phyloP scores from a whole-genome alignment of 2,797 vertebrate genomes.

The Hozukius guyotensis region DNA sequence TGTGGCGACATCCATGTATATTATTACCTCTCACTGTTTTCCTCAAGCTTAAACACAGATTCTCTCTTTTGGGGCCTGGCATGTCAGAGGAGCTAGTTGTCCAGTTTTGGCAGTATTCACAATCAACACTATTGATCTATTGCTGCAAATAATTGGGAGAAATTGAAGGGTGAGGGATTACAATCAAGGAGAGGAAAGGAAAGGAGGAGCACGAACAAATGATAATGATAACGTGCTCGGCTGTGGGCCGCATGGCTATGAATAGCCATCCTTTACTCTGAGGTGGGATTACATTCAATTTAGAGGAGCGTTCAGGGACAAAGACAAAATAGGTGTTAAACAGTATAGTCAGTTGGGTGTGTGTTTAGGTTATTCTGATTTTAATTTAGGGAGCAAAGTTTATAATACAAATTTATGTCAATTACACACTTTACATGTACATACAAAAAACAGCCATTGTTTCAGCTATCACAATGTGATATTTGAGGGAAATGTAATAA shows the following conservation, averaged over 20 bases:
- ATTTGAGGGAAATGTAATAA: neutral
- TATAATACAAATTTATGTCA: neutral
- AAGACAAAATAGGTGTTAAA: conserved; percentile 10
- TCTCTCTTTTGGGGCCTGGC: neutral
- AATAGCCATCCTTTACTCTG: conserved; percentile 34
- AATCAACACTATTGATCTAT: conserved; percentile 38
- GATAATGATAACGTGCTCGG: conserved; percentile 11
- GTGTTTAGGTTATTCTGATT: neutral
- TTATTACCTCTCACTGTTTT: neutral
- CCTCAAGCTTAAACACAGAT: neutral
- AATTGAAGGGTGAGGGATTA: conserved; percentile 22
- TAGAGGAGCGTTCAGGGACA: conserved; percentile 12
- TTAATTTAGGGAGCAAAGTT: neutral
- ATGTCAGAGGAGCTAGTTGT: neutral
- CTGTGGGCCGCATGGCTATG: conserved; percentile 22
- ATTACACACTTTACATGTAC: neutral
- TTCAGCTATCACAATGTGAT: neutral
- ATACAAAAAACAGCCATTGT: neutral
- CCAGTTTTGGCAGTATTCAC: neutral
- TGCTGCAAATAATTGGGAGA: conserved; percentile 16
- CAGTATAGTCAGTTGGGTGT: neutral
- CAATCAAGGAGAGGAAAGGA: conserved; percentile 3
- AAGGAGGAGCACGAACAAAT: conserved; percentile 18
- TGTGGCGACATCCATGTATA: neutral
- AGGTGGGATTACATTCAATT: conserved; percentile 28